Evolutionary conservation across 2,797 vertebrate genomes (phyloP).

Genomic region (Eospalax fontanierii): DNA sequence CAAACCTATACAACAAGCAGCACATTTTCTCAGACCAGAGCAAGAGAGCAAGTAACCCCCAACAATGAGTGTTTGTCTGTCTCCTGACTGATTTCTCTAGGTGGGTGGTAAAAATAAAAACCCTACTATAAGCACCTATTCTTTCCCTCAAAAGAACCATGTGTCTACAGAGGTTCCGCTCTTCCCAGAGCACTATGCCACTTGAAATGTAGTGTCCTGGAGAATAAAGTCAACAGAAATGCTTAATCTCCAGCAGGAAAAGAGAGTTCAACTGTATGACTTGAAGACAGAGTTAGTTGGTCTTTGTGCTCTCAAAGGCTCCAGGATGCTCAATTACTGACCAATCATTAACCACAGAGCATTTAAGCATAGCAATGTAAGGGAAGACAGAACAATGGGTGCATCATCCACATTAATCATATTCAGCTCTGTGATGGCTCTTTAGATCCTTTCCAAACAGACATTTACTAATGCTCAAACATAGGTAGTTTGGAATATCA

Average conservation of each 20-base stretch:
- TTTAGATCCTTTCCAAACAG: conserved; percentile 32
- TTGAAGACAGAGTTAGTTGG: conserved; percentile 10
- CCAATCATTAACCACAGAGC: conserved; percentile 72
- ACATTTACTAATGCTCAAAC: not conserved
- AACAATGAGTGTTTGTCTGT: conserved; percentile 82
- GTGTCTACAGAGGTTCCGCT: conserved; percentile 73
- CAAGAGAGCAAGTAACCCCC: conserved; percentile 54
- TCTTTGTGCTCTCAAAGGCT: conserved; percentile 18
- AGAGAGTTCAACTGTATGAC: not conserved
- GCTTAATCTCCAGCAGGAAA: conserved; percentile 34
- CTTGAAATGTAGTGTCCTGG: conserved; percentile 53
- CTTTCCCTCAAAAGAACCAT: conserved; percentile 80
- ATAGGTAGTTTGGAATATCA: not conserved
- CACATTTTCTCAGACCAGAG: conserved; percentile 66
- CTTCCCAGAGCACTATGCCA: conserved; percentile 74
- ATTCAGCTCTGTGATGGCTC: conserved; percentile 17
- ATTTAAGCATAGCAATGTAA: conserved; percentile 10
- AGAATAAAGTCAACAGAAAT: conserved; percentile 47
- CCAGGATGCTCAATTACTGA: conserved; percentile 18
- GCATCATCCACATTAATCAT: not conserved
- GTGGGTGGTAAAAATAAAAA: conserved; percentile 81
- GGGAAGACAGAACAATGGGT: conserved; percentile 33
- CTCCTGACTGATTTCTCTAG: conserved; percentile 77
- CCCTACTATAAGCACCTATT: conserved; percentile 83
- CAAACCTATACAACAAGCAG: conserved; percentile 54